Percentiles rank a stretch among this genome's conserved stretches.
These are phyloP conservation scores for Lysiphlebus fabarum DNA, from an alignment of 1,140 invertebrate genomes.

Conservation along the genomic window DNA sequence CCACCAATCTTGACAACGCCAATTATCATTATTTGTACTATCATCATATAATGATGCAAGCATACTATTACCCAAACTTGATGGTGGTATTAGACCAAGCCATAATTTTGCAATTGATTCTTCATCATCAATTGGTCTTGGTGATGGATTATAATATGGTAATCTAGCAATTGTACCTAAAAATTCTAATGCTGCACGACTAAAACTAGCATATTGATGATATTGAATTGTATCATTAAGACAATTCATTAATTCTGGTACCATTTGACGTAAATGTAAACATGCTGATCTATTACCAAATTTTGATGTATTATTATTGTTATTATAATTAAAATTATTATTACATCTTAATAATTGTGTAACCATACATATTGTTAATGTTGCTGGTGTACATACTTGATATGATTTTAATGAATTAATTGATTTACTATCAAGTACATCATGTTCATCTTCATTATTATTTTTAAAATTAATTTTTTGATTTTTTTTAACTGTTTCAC, in stretches of 20 bases:
- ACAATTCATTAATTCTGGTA: constrained; percentile 45
- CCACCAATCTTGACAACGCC: constrained; percentile 54
- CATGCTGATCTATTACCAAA: constrained; percentile 32
- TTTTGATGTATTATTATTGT: constrained; percentile 21
- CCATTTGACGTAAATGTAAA: constrained; percentile 42
- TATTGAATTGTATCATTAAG: constrained; percentile 44
- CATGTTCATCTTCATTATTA: constrained; percentile 26
- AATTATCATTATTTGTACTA: constrained; percentile 34
- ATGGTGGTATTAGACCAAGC: constrained; percentile 46
- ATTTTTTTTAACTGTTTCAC: constrained; percentile 12
- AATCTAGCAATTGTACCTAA: constrained; percentile 41
- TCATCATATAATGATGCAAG: constrained; percentile 45
- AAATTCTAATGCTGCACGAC: constrained; percentile 41
- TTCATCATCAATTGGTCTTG: constrained; percentile 38
- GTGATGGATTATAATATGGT: constrained; percentile 31
- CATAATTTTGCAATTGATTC: constrained; percentile 46
- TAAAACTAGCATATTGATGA: constrained; percentile 44
- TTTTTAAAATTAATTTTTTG: constrained; percentile 38
- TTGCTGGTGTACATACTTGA: constrained; percentile 41
- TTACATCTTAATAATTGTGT: constrained; percentile 43
- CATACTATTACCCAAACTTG: constrained; percentile 46
- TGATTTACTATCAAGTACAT: constrained; percentile 1
- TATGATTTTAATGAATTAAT: constrained; percentile 27
- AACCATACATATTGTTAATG: constrained; percentile 43
- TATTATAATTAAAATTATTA: constrained; percentile 15